These are phyloP conservation scores for Sipha maydis DNA, from an alignment of 2,888 invertebrate species.

Conservation along the genomic window DNA sequence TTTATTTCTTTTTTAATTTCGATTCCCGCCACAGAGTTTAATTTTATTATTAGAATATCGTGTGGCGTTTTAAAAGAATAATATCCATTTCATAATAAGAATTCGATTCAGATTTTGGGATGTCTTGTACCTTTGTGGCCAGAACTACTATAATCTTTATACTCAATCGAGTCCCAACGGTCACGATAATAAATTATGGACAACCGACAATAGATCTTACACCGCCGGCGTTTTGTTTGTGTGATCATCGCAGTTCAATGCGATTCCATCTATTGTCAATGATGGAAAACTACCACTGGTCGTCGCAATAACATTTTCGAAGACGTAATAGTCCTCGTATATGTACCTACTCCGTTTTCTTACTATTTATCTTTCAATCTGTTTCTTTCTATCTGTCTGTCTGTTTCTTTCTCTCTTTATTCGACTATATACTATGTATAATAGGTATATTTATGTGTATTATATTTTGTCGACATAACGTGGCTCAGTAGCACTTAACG, in stretches of 20 bases:
- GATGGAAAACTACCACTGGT: neutral
- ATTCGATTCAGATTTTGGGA: conserved; percentile 6
- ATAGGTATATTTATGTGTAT: neutral
- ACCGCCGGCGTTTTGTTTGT: conserved; percentile 31
- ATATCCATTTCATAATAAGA: neutral
- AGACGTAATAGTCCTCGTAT: neutral
- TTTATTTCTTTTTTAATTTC: neutral
- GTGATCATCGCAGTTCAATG: conserved; percentile 5
- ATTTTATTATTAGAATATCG: neutral
- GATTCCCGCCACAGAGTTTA: neutral
- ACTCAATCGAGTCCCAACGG: conserved; percentile 31
- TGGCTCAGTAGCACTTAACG: conserved; percentile 20
- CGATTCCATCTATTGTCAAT: conserved; percentile 32
- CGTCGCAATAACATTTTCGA: neutral
- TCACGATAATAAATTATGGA: conserved; percentile 43
- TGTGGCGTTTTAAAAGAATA: neutral
- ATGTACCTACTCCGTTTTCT: neutral
- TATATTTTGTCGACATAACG: neutral
- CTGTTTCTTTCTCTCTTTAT: neutral
- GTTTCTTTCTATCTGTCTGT: neutral
- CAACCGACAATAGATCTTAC: conserved; percentile 1
- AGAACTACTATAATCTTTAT: neutral
- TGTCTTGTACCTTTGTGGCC: neutral
- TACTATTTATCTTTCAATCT: neutral
- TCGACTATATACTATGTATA: neutral